Base-by-base conservation (phyloP, 2,113 vertebrate genomes). In the Hippocampus mohnikei region DNA sequence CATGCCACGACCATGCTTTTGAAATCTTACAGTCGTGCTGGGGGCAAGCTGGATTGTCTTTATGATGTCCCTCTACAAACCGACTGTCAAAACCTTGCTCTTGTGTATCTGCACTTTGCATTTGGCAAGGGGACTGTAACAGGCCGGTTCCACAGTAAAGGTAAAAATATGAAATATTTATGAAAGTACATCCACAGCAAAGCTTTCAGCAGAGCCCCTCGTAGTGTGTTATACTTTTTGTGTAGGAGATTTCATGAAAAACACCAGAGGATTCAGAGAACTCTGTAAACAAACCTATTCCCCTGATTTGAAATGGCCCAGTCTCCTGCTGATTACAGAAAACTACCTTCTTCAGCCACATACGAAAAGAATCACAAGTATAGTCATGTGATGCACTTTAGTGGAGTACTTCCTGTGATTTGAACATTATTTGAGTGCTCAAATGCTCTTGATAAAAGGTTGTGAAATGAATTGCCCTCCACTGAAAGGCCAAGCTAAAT, bases 141-240 rank as follows among this genome's bases (percentile, higher is more conserved):
- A 73, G 76, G 73, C 23, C 11, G 81, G 69, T 66, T 81, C 40
- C 25, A 16, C 71, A 67, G 80, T 65, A 80, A 76, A 75, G 81
- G 67, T 68, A 75, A 69, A 78, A 23, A 50, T 10, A 83, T 90
- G 81, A 86, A 89, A 86, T 87, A 89, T 88, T 87, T 79, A 90
- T 85, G 81, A 74, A 27, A 73, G 44, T 66, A 23, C 71, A 77
- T 85, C 74, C 76, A 61, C 60, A 71, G 69, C 74, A 74, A 69
- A 77, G 76, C 68, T 77, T 70, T 81, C 75, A 69, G 58, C 70
- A 79, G 81, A 85, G 79, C 76, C 63, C 66, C 10, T 63, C 37
- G 23, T 21, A 42, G 20, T 42, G 20, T 42, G 20, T 63, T 63
- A 23, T n/a, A 41, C 37, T 41, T n/a, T 21, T 40, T 42, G 27